phyloP scores from a whole-genome alignment of 2,888 invertebrate species.

The Lycaena phlaeas region DNA sequence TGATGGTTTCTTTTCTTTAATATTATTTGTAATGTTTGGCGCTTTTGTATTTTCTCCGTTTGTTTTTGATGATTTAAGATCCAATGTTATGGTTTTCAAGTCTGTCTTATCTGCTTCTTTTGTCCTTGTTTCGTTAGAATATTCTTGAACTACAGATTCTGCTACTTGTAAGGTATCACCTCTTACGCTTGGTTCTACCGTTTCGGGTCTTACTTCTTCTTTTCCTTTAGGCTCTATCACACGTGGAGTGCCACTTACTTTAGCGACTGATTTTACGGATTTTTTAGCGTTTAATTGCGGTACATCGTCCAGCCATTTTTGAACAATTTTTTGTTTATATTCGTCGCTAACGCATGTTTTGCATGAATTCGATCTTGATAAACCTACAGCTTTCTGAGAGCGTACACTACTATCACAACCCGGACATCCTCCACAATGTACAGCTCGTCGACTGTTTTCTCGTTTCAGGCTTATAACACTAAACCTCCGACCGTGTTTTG shows the following conservation, averaged over 20 bases:
- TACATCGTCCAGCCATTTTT: conserved; percentile 84
- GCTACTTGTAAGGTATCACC: conserved; percentile 23
- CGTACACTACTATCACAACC: conserved; percentile 69
- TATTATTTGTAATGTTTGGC: conserved; percentile 10
- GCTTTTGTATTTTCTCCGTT: conserved; percentile 10
- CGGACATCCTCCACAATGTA: conserved; percentile 77
- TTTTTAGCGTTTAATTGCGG: conserved; percentile 48
- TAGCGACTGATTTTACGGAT: conserved; percentile 49
- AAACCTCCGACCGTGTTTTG: conserved; percentile 64
- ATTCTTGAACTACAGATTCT: conserved; percentile 26
- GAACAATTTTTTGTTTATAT: conserved; percentile 82
- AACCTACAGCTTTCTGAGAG: conserved; percentile 36
- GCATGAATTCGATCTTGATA: conserved; percentile 65
- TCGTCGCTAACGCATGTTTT: conserved; percentile 75
- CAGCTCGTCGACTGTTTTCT: conserved; percentile 73
- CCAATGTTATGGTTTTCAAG: conserved; percentile 7
- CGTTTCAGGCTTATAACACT: conserved; percentile 75
- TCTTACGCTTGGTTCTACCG: conserved; percentile 26
- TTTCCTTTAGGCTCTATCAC: conserved; percentile 38
- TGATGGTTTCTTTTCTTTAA: conserved; percentile 24
- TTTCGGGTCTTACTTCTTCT: conserved; percentile 25
- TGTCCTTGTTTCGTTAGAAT: conserved; percentile 18
- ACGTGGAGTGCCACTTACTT: conserved; percentile 56
- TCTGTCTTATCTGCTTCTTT: conserved; percentile 8
- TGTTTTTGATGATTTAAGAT: conserved; percentile 7